phyloP scores from a whole-genome alignment of 2,113 vertebrate species.

The Clupea harengus region DNA sequence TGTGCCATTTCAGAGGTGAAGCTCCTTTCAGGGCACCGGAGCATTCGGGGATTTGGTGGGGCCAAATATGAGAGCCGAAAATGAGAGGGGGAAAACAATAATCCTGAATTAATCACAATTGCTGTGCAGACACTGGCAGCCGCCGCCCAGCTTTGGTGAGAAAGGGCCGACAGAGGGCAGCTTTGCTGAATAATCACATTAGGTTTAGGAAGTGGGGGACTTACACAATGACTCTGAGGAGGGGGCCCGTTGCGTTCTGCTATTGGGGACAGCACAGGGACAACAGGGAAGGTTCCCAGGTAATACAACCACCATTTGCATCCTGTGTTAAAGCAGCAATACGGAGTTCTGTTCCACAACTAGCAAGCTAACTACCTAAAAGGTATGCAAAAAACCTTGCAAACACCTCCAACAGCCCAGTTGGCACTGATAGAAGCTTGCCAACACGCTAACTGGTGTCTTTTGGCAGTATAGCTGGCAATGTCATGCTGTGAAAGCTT shows the following conservation, averaged over 20 bases:
- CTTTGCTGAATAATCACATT: neutral
- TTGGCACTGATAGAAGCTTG: too few relatives aligned
- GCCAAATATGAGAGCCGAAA: conserved; percentile 44
- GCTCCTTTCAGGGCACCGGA: conserved; percentile 48
- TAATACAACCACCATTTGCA: neutral
- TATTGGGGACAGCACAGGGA: too few relatives aligned
- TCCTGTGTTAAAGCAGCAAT: too few relatives aligned
- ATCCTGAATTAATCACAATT: conserved; percentile 55
- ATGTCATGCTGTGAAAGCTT: too few relatives aligned
- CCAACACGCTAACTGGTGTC: too few relatives aligned
- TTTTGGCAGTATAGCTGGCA: too few relatives aligned
- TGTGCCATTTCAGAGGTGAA: conserved; percentile 40
- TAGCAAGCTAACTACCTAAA: too few relatives aligned
- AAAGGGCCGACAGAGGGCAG: neutral
- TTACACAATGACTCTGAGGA: neutral
- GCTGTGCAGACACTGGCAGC: neutral
- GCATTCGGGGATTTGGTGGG: conserved; percentile 42
- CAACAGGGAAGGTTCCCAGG: neutral
- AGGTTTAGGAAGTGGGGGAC: neutral
- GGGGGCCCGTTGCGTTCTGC: too few relatives aligned
- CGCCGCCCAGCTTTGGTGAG: neutral
- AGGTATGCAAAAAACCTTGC: too few relatives aligned
- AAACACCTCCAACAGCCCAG: too few relatives aligned
- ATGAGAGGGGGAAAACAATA: conserved; percentile 51
- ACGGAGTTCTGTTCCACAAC: too few relatives aligned